A percentile compares a stretch with the other conserved stretches of the same genome.
phyloP scores from a whole-genome alignment of 2,888 invertebrate species.

The Leptinotarsa peninsularis region DNA sequence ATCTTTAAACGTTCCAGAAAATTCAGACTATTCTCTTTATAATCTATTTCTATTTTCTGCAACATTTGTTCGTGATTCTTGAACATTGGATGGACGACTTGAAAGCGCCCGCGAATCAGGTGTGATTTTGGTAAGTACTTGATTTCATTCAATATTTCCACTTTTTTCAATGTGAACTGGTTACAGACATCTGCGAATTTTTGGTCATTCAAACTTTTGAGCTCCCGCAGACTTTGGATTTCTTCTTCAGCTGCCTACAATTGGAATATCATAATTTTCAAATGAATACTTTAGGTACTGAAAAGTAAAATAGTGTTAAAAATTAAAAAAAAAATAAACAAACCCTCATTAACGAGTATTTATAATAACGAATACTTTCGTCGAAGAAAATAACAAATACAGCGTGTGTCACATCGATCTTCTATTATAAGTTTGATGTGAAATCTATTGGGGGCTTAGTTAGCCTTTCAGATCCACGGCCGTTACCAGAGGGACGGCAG shows the following conservation, averaged over 20 bases:
- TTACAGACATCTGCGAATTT: constrained; percentile 11
- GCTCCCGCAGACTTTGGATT: constrained; percentile 29
- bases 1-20: constrained; percentile 39
- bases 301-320: too few relatives aligned
- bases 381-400: too few relatives aligned
- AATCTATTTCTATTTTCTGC: constrained; percentile 4
- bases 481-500: too few relatives aligned
- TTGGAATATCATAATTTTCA: background rate
- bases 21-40: background rate
- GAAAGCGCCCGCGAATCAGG: constrained; percentile 15
- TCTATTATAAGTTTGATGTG: too few relatives aligned
- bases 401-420: too few relatives aligned
- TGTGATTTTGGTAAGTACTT: constrained; percentile 19
- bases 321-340: too few relatives aligned
- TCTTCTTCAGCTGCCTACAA: constrained; percentile 39
- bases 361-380: too few relatives aligned
- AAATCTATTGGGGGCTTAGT: too few relatives aligned
- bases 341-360: too few relatives aligned
- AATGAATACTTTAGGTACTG: too few relatives aligned
- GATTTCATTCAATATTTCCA: background rate
- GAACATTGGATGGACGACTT: background rate
- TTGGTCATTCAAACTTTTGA: background rate
- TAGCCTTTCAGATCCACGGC: too few relatives aligned
- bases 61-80: constrained; percentile 5
- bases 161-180: constrained; percentile 3